Evolutionary conservation across 35 echinoderm and acorn worm genomes (phyloP).

Genomic region (Heliocidaris tuberculata): DNA sequence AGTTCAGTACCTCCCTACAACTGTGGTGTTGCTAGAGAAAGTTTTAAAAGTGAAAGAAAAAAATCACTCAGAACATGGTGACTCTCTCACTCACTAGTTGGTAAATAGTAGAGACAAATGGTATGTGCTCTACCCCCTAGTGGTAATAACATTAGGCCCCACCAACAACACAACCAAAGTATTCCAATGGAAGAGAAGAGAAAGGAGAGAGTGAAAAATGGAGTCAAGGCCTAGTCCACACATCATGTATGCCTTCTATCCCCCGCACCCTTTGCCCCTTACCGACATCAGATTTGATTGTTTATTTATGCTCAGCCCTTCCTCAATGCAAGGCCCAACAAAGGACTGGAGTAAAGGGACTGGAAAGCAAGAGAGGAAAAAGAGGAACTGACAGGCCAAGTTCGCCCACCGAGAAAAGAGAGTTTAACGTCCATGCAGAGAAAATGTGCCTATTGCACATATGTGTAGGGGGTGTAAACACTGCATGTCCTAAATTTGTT

Average conservation of each 20-base stretch:
- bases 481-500: neutral
- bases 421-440: neutral
- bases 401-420: neutral
- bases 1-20: neutral
- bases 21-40: neutral
- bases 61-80: neutral
- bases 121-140: conserved; percentile 14
- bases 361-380: neutral
- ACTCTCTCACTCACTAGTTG: neutral
- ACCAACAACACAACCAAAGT: neutral
- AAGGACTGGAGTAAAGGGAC: neutral
- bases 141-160: conserved; percentile 9
- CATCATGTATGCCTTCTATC: neutral
- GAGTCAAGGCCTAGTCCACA: neutral
- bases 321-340: neutral
- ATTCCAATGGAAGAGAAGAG: neutral
- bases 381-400: conserved; percentile 7
- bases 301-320: conserved; percentile 29
- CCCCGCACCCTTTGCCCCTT: neutral
- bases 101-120: neutral
- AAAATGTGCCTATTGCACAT: neutral
- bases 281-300: conserved; percentile 25
- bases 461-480: neutral
- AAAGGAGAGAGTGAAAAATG: conserved; percentile 1
- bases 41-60: neutral